These are phyloP conservation scores for Sebastes hopkinsi DNA, from an alignment of 2,797 vertebrate genomes.

Conservation along the genomic window DNA sequence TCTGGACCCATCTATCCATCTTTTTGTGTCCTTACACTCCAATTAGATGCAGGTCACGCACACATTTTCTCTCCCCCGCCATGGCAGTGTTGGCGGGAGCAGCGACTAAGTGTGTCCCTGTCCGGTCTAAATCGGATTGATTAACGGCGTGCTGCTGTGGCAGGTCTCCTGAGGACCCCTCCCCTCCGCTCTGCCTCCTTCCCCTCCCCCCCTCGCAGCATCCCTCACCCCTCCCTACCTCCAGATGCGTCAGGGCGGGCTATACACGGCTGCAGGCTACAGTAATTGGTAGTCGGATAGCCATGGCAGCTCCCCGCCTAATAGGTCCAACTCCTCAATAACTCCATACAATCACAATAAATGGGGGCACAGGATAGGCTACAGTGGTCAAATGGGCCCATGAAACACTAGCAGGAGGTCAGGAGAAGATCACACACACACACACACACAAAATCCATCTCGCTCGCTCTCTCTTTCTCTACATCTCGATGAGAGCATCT, in stretches of 20 bases:
- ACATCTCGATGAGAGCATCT: constrained; percentile 17
- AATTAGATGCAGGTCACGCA: constrained; percentile 86
- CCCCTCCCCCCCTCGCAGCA: constrained; percentile 9
- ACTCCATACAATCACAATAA: constrained; percentile 82
- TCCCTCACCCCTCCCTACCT: constrained; percentile 48
- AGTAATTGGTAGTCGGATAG: constrained; percentile 81
- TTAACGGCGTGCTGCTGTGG: constrained; percentile 81
- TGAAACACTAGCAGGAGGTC: constrained; percentile 71
- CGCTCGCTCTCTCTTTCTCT: background rate
- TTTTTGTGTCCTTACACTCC: constrained; percentile 64
- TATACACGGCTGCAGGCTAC: constrained; percentile 69
- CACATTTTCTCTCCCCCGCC: constrained; percentile 64
- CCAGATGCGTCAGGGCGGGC: constrained; percentile 61
- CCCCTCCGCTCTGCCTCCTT: background rate
- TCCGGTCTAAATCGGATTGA: constrained; percentile 86
- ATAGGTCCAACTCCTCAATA: constrained; percentile 82
- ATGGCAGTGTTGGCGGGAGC: constrained; percentile 68
- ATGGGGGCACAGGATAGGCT: constrained; percentile 69
- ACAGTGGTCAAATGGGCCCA: constrained; percentile 78
- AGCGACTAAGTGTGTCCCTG: constrained; percentile 82
- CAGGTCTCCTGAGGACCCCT: constrained; percentile 78
- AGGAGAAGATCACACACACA: constrained; percentile 34
- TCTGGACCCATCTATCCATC: constrained; percentile 79
- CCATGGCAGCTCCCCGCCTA: constrained; percentile 80
- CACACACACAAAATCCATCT: background rate